phyloP scores from a whole-genome alignment of 2,797 vertebrate genomes.

The Brotula barbata region DNA sequence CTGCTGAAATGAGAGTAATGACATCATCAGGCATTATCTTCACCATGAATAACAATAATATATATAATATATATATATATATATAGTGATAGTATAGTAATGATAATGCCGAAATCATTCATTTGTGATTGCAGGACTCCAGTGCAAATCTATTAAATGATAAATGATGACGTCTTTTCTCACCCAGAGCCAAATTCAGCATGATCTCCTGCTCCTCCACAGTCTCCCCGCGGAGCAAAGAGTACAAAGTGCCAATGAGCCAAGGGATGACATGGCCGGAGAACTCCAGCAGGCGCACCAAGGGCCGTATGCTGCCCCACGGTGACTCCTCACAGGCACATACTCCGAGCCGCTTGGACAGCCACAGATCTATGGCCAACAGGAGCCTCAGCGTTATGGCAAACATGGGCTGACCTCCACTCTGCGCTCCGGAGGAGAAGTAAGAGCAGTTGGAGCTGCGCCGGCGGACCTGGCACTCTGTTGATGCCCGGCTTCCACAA shows the following conservation, averaged over 20 bases:
- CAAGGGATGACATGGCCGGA: conserved; percentile 88
- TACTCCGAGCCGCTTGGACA: conserved; percentile 88
- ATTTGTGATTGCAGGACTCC: no score
- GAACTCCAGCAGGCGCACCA: conserved; percentile 89
- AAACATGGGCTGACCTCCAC: conserved; percentile 84
- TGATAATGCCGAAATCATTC: no score
- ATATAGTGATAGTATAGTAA: no score
- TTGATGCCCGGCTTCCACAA: conserved; percentile 52
- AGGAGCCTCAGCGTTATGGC: conserved; percentile 84
- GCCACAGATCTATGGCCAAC: conserved; percentile 89
- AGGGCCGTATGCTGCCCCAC: conserved; percentile 86
- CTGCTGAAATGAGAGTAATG: no score
- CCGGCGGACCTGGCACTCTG: conserved; percentile 75
- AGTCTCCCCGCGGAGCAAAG: conserved; percentile 81
- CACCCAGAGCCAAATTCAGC: conserved; percentile 89
- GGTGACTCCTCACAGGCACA: conserved; percentile 87
- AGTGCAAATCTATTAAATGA: no score
- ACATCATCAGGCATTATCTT: no score
- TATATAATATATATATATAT: no score
- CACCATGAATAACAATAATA: no score
- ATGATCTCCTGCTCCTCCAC: conserved; percentile 84
- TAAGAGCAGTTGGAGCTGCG: conserved; percentile 73
- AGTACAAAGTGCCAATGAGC: conserved; percentile 84
- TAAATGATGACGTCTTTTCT: no score
- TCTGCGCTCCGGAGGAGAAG: conserved; percentile 71